Evolutionary conservation across 1,140 invertebrate genomes (phyloP).

Genomic region (Bombus superbus): DNA sequence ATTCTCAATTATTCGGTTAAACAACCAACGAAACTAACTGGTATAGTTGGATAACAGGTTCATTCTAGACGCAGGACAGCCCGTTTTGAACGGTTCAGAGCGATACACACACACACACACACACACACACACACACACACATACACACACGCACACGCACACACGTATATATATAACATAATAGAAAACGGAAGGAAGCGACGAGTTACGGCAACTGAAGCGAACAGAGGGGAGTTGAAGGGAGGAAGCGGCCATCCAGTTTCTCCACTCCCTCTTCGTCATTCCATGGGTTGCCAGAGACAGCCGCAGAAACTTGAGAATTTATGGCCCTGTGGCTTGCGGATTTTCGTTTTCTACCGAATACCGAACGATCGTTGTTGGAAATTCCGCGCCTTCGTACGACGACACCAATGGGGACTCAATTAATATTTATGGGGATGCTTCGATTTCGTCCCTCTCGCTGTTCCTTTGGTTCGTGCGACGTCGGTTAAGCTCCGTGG

Average conservation of each 20-base stretch:
- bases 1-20: not conserved
- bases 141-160: conserved; percentile 9
- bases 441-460: conserved; percentile 18
- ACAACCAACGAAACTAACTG: not conserved
- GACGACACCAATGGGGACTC: conserved; percentile 65
- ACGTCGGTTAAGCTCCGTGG: conserved; percentile 37
- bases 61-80: conserved; percentile 2
- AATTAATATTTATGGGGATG: conserved; percentile 70
- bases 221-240: not conserved
- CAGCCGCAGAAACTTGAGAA: conserved; percentile 72
- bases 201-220: conserved; percentile 52
- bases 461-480: not conserved
- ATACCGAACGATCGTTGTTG: conserved; percentile 49
- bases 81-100: conserved; percentile 28
- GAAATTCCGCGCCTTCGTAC: conserved; percentile 58
- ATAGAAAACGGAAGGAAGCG: conserved; percentile 67
- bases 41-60: not conserved
- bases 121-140: too few species aligned
- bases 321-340: conserved; percentile 69
- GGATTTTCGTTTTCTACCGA: conserved; percentile 69
- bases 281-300: conserved; percentile 63
- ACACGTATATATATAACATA: conserved; percentile 51
- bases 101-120: conserved; percentile 24
- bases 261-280: conserved; percentile 53
- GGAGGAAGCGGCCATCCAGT: conserved; percentile 39